A percentile compares a stretch with the other conserved stretches of the same genome.
These are phyloP conservation scores for Odontophorus gujanensis DNA, from an alignment of 2,113 vertebrate genomes.

Conservation along the genomic window DNA sequence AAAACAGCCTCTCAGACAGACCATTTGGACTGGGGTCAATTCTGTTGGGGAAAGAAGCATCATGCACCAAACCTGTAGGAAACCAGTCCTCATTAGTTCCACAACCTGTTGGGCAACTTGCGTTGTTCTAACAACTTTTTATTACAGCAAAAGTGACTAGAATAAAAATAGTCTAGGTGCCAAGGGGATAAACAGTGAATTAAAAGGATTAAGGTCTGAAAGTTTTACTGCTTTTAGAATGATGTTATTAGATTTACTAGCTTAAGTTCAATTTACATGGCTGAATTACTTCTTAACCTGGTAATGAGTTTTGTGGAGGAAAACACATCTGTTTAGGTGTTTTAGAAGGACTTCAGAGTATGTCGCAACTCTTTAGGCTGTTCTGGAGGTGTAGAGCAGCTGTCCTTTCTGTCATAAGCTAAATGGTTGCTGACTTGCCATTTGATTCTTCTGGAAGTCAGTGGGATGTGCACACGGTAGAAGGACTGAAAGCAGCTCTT, in stretches of 20 bases:
- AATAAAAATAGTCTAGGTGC: constrained; percentile 54
- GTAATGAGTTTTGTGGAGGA: constrained; percentile 22
- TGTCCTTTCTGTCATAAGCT: neutral
- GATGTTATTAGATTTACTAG: constrained; percentile 64
- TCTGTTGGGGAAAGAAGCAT: neutral
- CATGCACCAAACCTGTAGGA: neutral
- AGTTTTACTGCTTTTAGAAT: constrained; percentile 58
- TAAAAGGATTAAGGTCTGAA: constrained; percentile 61
- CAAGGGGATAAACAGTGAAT: constrained; percentile 67
- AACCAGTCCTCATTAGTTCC: constrained; percentile 20
- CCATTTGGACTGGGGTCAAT: neutral
- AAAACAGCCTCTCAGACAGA: neutral
- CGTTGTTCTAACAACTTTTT: constrained; percentile 11
- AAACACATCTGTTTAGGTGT: neutral
- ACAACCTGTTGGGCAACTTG: neutral
- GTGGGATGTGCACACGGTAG: neutral
- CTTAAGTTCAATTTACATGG: constrained; percentile 51
- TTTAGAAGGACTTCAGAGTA: constrained; percentile 26
- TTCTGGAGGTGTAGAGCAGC: neutral
- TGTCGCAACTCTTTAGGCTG: neutral
- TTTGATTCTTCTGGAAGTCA: constrained; percentile 23
- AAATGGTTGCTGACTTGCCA: neutral
- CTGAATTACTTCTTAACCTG: constrained; percentile 48
- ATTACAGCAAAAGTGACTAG: constrained; percentile 16
- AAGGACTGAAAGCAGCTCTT: neutral